A percentile compares a stretch with the other conserved stretches of the same genome.
phyloP scores from a whole-genome alignment of 1,140 invertebrate genomes.

The Drosophila serrata region DNA sequence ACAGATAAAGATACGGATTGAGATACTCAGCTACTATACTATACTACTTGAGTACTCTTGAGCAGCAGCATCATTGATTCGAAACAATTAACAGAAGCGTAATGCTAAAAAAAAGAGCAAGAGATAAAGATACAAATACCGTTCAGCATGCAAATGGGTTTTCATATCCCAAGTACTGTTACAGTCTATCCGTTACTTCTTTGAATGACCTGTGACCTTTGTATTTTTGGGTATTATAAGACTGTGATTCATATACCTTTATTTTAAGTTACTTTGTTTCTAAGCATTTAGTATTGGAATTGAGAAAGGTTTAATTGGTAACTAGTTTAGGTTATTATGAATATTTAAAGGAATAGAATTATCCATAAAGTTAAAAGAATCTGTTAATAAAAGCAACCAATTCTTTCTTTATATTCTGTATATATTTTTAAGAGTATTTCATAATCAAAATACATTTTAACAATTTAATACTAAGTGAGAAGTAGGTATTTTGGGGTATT shows the following conservation, averaged over 20 bases:
- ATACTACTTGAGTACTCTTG: neutral
- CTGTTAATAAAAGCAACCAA: neutral
- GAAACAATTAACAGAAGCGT: slow-evolving; percentile 44
- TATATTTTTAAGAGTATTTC: neutral
- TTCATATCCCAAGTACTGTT: slow-evolving; percentile 10
- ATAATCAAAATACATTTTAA: neutral
- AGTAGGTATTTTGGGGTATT: neutral
- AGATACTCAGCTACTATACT: slow-evolving; percentile 20
- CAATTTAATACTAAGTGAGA: slow-evolving; percentile 9
- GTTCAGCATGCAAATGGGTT: slow-evolving; percentile 33
- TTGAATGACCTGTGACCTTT: slow-evolving; percentile 7
- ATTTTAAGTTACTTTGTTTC: neutral
- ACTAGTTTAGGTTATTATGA: neutral
- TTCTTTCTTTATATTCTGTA: neutral
- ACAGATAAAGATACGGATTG: slow-evolving; percentile 17
- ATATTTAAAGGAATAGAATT: too few species aligned
- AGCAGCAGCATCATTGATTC: slow-evolving; percentile 48
- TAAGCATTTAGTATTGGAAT: neutral
- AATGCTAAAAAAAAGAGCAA: slow-evolving; percentile 9
- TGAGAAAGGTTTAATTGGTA: neutral
- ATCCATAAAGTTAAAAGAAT: neutral
- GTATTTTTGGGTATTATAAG: slow-evolving; percentile 5
- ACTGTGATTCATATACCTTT: neutral
- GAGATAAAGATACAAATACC: slow-evolving; percentile 34
- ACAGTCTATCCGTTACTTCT: slow-evolving; percentile 6